A percentile compares a stretch with the other conserved stretches of the same genome.
These are phyloP conservation scores for Lytechinus pictus DNA, from an alignment of 35 echinoderm and acorn worm genomes.

Conservation along the genomic window DNA sequence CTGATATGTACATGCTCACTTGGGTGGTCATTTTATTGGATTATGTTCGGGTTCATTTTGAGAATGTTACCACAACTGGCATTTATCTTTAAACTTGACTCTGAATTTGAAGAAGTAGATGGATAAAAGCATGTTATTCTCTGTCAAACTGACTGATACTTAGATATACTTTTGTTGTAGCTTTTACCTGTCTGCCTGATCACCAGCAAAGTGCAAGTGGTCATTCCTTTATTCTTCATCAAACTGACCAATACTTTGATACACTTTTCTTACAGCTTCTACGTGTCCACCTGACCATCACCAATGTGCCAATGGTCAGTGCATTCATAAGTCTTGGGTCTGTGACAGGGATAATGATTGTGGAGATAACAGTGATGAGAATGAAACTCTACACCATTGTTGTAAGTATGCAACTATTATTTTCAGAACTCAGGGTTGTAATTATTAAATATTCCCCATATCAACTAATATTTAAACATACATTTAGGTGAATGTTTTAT, in stretches of 20 bases:
- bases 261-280: background rate
- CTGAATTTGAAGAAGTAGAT: no score
- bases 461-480: background rate
- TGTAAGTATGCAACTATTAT: background rate
- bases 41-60: no score
- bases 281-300: constrained; percentile 56
- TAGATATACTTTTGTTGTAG: background rate
- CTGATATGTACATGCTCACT: no score
- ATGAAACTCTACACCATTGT: constrained; percentile 22
- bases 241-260: background rate
- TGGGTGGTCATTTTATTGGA: no score
- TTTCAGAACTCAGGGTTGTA: background rate
- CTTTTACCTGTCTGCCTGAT: background rate
- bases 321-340: constrained; percentile 71
- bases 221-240: no score
- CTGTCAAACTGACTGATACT: background rate
- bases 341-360: constrained; percentile 84
- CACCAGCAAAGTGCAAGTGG: background rate
- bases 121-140: background rate
- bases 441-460: background rate
- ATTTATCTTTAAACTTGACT: no score
- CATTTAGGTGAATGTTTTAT: background rate
- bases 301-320: constrained; percentile 55
- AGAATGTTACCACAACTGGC: no score
- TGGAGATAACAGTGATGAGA: constrained; percentile 77